These are phyloP conservation scores for Ligdia adustata DNA, from an alignment of 2,888 invertebrate species.

Conservation along the genomic window DNA sequence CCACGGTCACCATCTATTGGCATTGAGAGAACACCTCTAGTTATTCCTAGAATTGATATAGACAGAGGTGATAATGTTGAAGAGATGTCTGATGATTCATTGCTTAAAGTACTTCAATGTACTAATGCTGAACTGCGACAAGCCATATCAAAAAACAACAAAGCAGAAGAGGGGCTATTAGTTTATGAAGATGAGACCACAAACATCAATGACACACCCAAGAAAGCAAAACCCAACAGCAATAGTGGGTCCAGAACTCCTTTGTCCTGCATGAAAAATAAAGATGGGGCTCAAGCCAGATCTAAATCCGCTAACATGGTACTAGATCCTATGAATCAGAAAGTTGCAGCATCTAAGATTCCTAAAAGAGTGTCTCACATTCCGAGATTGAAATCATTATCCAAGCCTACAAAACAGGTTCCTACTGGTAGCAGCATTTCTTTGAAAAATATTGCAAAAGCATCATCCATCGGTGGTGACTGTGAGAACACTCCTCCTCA, in stretches of 20 bases:
- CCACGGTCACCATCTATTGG: conserved; percentile 77
- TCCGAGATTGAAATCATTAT: conserved; percentile 70
- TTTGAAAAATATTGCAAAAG: conserved; percentile 64
- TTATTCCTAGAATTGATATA: conserved; percentile 58
- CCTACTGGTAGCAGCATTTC: conserved; percentile 63
- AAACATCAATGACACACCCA: conserved; percentile 58
- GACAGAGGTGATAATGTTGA: conserved; percentile 65
- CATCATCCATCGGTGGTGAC: conserved; percentile 60
- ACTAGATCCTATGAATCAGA: conserved; percentile 59
- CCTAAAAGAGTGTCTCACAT: conserved; percentile 70
- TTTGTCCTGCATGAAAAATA: conserved; percentile 79
- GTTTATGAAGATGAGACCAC: conserved; percentile 84
- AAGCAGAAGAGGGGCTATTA: conserved; percentile 78
- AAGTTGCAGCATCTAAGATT: conserved; percentile 47
- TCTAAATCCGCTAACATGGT: conserved; percentile 75
- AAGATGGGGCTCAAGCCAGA: conserved; percentile 63
- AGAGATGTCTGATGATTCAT: conserved; percentile 76
- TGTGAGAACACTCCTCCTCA: conserved; percentile 81
- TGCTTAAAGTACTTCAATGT: conserved; percentile 71
- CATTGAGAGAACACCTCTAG: conserved; percentile 78
- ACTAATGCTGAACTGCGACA: conserved; percentile 64
- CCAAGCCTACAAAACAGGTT: conserved; percentile 55
- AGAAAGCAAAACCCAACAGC: conserved; percentile 62
- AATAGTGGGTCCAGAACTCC: conserved; percentile 73
- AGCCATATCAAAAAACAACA: conserved; percentile 54